Base-by-base conservation (phyloP, 2,888 invertebrate genomes). In the Ypsolopha scabrella region DNA sequence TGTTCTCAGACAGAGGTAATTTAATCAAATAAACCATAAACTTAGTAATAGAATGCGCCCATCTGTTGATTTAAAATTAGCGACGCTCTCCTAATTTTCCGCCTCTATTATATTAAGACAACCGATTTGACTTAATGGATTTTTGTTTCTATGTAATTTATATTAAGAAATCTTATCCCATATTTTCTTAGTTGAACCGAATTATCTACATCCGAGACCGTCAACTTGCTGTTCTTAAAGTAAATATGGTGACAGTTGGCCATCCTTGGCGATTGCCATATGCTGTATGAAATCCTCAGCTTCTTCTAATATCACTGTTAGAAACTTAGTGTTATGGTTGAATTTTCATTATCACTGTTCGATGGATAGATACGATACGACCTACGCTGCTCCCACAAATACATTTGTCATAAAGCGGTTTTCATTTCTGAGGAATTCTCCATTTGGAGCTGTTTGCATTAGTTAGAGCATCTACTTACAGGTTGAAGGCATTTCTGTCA, bases 1-100 rank as follows among this genome's bases (percentile, higher is more conserved):
- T 62, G 66, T 66, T 67, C 24, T 24, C 67, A 63, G 65, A 67
- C 65, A 64, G 60, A 61, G 63, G 60, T 61, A 58, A 58, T 58
- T 56, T 57, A 45, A 62, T 65, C 61, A 65, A 64, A 62, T 52
- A 56, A 67, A 69, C 69, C 64, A 60, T 61, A 59, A 62, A 62
- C 55, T 51, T 33, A 63, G 61, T 62, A 61, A 64, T 64, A 58
- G 59, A 58, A 58, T 55, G 59, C 60, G 57, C 55, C 60, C 60
- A 65, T 67, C 65, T 60, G 60, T 43, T 43, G 7, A 8, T 43
- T 43, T n/a, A 6, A 64, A 62, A 73, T 70, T 70, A 65, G 67
- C 63, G 63, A 68, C 62, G 67, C 64, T 66, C 61, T 64, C 62
- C 24, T 24, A 24, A 24, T 24, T 2, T 24, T 24, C 24, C 24